These are phyloP conservation scores for Strigamia crassipes DNA, from an alignment of 2,888 invertebrate genomes.

Conservation along the genomic window DNA sequence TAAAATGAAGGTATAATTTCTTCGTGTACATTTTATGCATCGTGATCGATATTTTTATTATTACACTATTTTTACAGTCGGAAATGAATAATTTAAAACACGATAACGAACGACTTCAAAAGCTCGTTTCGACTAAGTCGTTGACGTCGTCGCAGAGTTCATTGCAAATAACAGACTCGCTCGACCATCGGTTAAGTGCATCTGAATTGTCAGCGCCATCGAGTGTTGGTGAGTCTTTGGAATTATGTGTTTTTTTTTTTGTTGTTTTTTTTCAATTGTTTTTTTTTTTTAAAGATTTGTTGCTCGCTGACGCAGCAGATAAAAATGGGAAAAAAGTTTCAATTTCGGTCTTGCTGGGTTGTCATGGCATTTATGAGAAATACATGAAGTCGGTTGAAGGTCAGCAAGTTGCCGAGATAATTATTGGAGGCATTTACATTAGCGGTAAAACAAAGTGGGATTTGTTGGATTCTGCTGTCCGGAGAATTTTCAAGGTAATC, in stretches of 20 bases:
- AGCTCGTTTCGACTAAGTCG: conserved; percentile 69
- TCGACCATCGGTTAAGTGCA: conserved; percentile 52
- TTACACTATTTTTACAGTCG: conserved; percentile 55
- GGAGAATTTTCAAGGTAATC: conserved; percentile 80
- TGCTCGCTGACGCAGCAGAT: conserved; percentile 56
- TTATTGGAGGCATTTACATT: conserved; percentile 86
- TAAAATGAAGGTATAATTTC: conserved; percentile 82
- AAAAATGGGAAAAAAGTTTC: conserved; percentile 75
- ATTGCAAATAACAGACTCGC: conserved; percentile 54
- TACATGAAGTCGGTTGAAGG: conserved; percentile 50
- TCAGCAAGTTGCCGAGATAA: conserved; percentile 66
- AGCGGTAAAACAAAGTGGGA: conserved; percentile 95
- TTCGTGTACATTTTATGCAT: not conserved
- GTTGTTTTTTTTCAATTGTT: not conserved
- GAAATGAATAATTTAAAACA: conserved; percentile 97
- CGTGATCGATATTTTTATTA: not conserved
- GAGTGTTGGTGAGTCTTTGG: conserved; percentile 50
- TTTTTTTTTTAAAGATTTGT: conserved; percentile 53
- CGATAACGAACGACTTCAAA: conserved; percentile 91
- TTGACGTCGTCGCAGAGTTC: conserved; percentile 65
- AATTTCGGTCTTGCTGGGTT: conserved; percentile 83
- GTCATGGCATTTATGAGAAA: conserved; percentile 61
- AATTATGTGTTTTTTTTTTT: not conserved
- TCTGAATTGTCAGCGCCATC: conserved; percentile 52
- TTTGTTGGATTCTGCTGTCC: conserved; percentile 85